Conservation (phyloP, 2,113 vertebrate genomes). For the Lepus americanus region DNA sequence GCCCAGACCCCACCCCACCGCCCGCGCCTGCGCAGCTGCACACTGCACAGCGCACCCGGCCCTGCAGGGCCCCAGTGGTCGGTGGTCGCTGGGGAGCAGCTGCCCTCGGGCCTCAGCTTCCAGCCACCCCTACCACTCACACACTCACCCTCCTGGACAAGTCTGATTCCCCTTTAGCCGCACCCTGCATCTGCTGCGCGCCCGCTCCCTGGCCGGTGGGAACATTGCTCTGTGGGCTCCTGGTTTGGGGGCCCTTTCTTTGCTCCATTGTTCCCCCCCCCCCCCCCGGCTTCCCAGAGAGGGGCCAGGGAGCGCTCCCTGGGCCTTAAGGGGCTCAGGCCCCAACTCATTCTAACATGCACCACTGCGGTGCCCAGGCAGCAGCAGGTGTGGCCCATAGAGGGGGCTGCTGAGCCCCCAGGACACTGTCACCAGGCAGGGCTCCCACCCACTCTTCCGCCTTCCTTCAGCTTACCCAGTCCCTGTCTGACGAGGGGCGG, state of each 20-base stretch:
- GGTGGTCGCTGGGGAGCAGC: not conserved
- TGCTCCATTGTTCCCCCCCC: not conserved
- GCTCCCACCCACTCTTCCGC: not conserved
- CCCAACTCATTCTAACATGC: constrained; percentile 41
- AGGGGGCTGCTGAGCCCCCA: no score
- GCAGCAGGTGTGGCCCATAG: not conserved
- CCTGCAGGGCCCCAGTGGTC: no score
- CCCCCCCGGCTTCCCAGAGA: constrained; percentile 27
- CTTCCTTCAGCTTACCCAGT: not conserved
- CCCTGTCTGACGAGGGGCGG: not conserved
- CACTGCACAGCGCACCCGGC: no score
- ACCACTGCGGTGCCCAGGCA: not conserved
- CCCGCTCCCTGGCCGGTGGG: not conserved
- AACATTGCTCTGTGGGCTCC: constrained; percentile 42
- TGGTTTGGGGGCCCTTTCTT: constrained; percentile 34
- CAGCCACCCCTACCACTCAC: not conserved
- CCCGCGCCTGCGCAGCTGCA: no score
- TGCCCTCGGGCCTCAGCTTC: not conserved
- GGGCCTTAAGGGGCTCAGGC: constrained; percentile 78
- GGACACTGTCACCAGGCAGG: not conserved
- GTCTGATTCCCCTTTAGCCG: constrained; percentile 61
- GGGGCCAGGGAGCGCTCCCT: constrained; percentile 67
- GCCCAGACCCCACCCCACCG: no score
- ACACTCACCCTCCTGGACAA: constrained; percentile 45
- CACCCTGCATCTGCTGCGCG: not conserved